Conservation (phyloP, 37 sponge, comb jelly and placozoan genomes). For the Beroe forskalii region DNA sequence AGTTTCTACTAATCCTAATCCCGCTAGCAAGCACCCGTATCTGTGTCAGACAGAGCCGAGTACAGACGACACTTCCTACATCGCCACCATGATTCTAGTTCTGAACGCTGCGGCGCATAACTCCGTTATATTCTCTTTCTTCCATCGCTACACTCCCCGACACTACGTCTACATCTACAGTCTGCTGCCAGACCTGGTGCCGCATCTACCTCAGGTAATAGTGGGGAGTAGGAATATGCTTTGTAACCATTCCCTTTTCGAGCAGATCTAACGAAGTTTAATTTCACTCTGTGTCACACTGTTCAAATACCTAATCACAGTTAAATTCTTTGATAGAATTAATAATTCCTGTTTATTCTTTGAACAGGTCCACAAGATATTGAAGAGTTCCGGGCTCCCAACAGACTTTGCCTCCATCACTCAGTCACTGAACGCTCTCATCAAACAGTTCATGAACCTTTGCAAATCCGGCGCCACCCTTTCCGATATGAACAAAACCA, state of each 20-base stretch:
- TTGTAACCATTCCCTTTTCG: too few species aligned
- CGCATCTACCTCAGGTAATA: constrained; percentile 45
- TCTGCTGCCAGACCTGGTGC: constrained; percentile 13
- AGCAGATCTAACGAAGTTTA: too few species aligned
- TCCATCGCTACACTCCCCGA: constrained; percentile 28
- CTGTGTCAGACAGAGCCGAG: constrained; percentile 57
- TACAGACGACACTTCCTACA: constrained; percentile 43
- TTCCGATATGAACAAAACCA: background rate
- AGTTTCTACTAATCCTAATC: too few species aligned
- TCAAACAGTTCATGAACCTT: constrained; percentile 3
- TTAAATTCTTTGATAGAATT: too few species aligned
- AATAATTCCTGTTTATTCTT: too few species aligned
- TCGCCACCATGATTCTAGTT: constrained; percentile 56
- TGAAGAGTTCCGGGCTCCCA: background rate
- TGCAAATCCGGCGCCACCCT: constrained; percentile 6
- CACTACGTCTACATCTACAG: constrained; percentile 60
- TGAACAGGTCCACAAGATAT: constrained; percentile 54
- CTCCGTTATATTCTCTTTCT: constrained; percentile 43
- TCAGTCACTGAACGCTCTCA: background rate
- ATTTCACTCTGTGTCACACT: too few species aligned
- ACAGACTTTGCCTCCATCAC: background rate
- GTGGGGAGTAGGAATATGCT: too few species aligned
- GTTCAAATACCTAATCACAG: too few species aligned
- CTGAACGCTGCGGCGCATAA: constrained; percentile 46
- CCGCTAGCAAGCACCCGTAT: constrained; percentile 44